Base-by-base conservation (phyloP, 2,888 invertebrate species). In the Lordiphosa andalusiaca region DNA sequence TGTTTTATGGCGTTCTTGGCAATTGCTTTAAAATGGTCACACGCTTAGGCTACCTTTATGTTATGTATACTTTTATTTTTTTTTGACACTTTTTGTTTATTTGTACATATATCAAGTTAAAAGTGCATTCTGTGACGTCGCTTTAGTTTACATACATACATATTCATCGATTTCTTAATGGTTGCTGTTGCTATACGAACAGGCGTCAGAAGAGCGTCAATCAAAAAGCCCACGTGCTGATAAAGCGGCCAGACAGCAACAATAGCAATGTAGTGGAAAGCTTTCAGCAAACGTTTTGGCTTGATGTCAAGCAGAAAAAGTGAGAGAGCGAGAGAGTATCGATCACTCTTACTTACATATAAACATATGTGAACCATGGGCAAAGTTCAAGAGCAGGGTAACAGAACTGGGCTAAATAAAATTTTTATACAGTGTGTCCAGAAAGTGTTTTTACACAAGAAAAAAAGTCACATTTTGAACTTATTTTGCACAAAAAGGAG, bases 1-100 rank as follows among this genome's bases (percentile, higher is more conserved):
- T 10, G n/a, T 1, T 41, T 25, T 12, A 25, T 55, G 46, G 42
- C 55, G 50, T 44, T 50, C 19, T 63, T 63, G 55, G 53, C 52
- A 30, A 53, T 35, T 25, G 44, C 44, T 41, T 44, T 19, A 6
- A 2, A 33, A 10, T 16, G 3, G 1, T 13, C 30, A 30, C 30
- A 44, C 13, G 21, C 23, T 44, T 44, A 7, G 30, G 9, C 13
- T 9, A 10, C 5, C 4, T 30, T 2, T 9, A 30, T 30, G 30
- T 10, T 13, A 5, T 5, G 13, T 13, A 13, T 13, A 30, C 30
- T 10, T 30, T 10, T 3, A 30, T 30, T 9, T 25, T 30, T 30
- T 9, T 30, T 9, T 6, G 6, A 25, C 25, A 7, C 25, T 39
- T 13, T 21, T 13, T 21, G 36, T n/a, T n/a, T 36, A 9, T 25